phyloP scores from a whole-genome alignment of 2,888 invertebrate genomes.

The Ypsolopha sequella region DNA sequence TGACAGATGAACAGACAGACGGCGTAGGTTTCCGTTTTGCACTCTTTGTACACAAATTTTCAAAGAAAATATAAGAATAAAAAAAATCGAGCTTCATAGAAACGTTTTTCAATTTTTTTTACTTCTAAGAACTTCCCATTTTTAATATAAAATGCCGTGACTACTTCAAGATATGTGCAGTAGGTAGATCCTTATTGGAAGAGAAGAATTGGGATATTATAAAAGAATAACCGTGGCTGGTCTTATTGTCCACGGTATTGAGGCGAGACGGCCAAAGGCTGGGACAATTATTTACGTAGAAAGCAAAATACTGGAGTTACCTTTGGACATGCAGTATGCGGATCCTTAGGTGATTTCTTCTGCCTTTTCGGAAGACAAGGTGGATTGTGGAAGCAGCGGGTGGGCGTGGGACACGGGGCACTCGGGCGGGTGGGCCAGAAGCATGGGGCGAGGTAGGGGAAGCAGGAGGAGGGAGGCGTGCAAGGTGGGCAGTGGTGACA shows the following conservation, averaged over 20 bases:
- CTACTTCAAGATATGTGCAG: too few species aligned
- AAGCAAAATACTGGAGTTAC: slow-evolving; percentile 17
- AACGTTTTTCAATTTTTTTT: too few species aligned
- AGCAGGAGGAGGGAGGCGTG: slow-evolving; percentile 42
- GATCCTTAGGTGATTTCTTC: slow-evolving; percentile 13
- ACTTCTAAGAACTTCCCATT: too few species aligned
- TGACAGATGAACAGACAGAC: too few species aligned
- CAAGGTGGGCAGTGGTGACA: slow-evolving; percentile 49
- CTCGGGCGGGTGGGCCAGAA: slow-evolving; percentile 47
- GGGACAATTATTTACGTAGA: background rate
- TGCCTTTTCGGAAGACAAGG: slow-evolving; percentile 38
- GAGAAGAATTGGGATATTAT: background rate
- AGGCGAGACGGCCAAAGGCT: background rate
- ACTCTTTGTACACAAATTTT: too few species aligned
- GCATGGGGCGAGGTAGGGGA: slow-evolving; percentile 56
- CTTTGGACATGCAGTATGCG: slow-evolving; percentile 23
- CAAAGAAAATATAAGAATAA: too few species aligned
- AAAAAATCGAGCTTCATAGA: too few species aligned
- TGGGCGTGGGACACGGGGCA: slow-evolving; percentile 44
- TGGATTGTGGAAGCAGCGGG: slow-evolving; percentile 53
- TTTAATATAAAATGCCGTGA: too few species aligned
- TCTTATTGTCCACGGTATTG: background rate
- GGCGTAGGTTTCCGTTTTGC: too few species aligned
- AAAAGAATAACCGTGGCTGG: background rate
- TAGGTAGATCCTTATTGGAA: background rate